Base-by-base conservation (phyloP, 2,888 invertebrate species). In the Agrotis ipsilon region DNA sequence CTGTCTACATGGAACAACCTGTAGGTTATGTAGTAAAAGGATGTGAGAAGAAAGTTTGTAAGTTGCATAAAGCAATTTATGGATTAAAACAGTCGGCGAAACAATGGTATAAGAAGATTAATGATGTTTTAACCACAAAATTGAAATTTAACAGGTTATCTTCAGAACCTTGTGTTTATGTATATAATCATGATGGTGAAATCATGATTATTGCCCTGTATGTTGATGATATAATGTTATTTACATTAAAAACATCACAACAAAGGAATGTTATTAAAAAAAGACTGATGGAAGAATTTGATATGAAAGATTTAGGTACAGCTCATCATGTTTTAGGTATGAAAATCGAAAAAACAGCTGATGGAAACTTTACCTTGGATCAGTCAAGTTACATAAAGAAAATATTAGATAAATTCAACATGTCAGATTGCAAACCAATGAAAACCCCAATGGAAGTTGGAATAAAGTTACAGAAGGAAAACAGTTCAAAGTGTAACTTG, bases 381-480 rank as follows among this genome's bases (percentile, higher is more conserved):
- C 52, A 52, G 52, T 52, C 52, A 16, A 52, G 2, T 52, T 52
- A 52, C 39, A 39, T 57, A 57, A 19, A 57, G 39, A 57, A 57
- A 39, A 57, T 19, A 57, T 51, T 51, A 51, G 19, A 13, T 13
- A 39, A 39, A 11, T 57, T 43, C 39, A 46, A 27, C 27, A 27
- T 27, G 27, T 27, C 27, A 27, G 27, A 27, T 27, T 27, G 27
- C 27, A 27, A 27, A 27, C 27, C 27, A 27, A 27, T 27, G 27
- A 27, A 27, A 27, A 27, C 27, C 27, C 27, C 27, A 27, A 27
- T 4, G 27, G 27, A 27, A 27, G 27, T 27, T 27, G 27, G 27
- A 5, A 27, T 27, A 27, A 27, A 27, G 27, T 27, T 27, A 27
- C 27, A 27, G 27, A 27, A 27, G 27, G 27, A 27, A 27, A 27